Conservation (phyloP, 2,113 vertebrate species). For the Aspidoscelis tigris region DNA sequence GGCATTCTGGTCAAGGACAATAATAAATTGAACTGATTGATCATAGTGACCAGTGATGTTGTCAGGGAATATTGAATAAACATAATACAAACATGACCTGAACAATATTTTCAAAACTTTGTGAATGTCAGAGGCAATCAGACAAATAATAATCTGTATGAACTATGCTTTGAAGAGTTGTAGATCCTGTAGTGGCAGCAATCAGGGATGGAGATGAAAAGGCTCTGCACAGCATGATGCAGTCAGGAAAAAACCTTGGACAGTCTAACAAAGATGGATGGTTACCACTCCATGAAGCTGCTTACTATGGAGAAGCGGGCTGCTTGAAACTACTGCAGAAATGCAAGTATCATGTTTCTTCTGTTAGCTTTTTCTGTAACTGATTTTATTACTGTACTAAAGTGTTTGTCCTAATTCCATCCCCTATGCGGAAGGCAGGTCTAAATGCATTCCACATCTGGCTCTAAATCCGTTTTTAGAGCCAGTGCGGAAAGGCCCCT, state of each 20-base stretch:
- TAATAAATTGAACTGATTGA: no score
- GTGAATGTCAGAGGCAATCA: conserved; percentile 17
- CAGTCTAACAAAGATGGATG: conserved; percentile 86
- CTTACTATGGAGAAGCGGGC: conserved; percentile 83
- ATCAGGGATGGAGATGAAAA: conserved; percentile 79
- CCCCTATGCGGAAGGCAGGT: no score
- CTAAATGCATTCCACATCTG: no score
- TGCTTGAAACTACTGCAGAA: conserved; percentile 83
- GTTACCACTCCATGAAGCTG: conserved; percentile 89
- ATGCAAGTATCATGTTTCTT: conserved; percentile 75
- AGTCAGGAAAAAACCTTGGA: conserved; percentile 77
- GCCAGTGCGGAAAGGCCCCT: no score
- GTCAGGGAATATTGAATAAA: background rate
- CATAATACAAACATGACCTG: background rate
- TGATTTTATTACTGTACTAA: no score
- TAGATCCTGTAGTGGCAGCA: conserved; percentile 78
- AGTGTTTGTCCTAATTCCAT: no score
- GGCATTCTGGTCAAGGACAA: no score
- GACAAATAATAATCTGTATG: conserved; percentile 39
- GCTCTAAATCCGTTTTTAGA: no score
- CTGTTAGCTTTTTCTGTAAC: no score
- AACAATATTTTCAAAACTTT: conserved; percentile 1
- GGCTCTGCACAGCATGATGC: conserved; percentile 75
- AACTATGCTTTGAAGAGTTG: conserved; percentile 73
- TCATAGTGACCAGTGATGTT: background rate